Conservation (phyloP, 2,797 vertebrate species). For the Pogoniulus pusillus region DNA sequence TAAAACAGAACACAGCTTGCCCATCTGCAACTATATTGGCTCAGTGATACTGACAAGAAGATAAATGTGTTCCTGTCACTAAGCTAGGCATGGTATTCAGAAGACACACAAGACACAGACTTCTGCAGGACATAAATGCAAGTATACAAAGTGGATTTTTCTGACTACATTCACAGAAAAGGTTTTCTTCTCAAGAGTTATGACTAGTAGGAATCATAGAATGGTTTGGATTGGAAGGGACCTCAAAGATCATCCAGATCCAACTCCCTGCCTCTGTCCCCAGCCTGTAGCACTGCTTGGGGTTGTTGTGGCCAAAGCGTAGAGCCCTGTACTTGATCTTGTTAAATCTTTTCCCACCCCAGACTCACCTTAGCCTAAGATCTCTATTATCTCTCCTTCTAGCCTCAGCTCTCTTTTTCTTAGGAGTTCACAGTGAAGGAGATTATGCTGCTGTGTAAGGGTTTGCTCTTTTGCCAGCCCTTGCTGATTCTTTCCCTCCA, state of each 20-base stretch:
- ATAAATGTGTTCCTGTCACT: conserved; percentile 16
- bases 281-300: too few species aligned
- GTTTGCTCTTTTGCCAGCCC: not conserved
- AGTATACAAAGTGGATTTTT: not conserved
- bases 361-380: not conserved
- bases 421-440: not conserved
- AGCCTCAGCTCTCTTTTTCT: not conserved
- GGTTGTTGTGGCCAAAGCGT: too few species aligned
- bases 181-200: not conserved
- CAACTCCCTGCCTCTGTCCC: too few species aligned
- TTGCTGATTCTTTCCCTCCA: not conserved
- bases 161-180: not conserved
- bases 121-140: not conserved
- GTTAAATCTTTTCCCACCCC: too few species aligned
- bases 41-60: not conserved
- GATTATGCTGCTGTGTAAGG: not conserved
- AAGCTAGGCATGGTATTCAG: not conserved
- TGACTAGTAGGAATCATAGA: not conserved
- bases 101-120: not conserved
- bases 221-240: too few species aligned
- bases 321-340: too few species aligned
- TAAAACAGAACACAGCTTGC: conserved; percentile 1
- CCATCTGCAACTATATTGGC: not conserved
- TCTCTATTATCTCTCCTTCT: not conserved
- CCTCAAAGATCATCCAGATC: too few species aligned